A percentile compares a stretch with the other conserved stretches of the same genome.
Conservation (phyloP, 1,140 invertebrate genomes). For the Drosophila mauritiana region DNA sequence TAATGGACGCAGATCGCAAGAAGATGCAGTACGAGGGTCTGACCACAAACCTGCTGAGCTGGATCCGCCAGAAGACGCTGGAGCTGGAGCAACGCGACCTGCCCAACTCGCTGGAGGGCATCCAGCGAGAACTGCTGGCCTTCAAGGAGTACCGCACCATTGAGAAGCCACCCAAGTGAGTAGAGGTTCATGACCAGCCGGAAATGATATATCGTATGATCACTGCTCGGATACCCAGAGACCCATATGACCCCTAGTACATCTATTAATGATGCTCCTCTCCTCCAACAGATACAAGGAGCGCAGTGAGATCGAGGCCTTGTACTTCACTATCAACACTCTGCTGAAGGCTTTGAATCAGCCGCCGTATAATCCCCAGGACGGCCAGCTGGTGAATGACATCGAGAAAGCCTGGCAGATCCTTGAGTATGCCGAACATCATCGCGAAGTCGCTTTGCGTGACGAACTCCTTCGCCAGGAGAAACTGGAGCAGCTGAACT, state of each 20-base stretch:
- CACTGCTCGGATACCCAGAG: not conserved
- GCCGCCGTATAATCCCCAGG: conserved; percentile 94
- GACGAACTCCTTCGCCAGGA: conserved; percentile 97
- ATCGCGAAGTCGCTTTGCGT: conserved; percentile 95
- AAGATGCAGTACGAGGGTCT: conserved; percentile 95
- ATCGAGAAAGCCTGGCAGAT: conserved; percentile 96
- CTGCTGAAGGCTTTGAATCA: conserved; percentile 97
- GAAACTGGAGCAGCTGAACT: conserved; percentile 96
- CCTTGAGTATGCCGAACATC: conserved; percentile 97
- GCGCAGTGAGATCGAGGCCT: conserved; percentile 97
- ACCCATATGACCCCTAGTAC: no score
- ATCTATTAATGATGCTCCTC: not conserved
- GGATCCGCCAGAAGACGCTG: conserved; percentile 95
- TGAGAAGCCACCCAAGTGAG: conserved; percentile 98
- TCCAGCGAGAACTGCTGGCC: conserved; percentile 94
- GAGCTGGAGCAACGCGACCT: conserved; percentile 94
- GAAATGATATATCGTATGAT: not conserved
- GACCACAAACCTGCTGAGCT: conserved; percentile 94
- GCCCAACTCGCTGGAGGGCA: conserved; percentile 98
- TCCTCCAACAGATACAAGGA: conserved; percentile 92
- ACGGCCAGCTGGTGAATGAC: conserved; percentile 96
- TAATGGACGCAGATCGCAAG: conserved; percentile 97
- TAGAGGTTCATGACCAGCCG: conserved; percentile 29
- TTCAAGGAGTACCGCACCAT: conserved; percentile 98
- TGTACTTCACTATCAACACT: conserved; percentile 98